Percentiles rank a stretch among this genome's conserved stretches.
Evolutionary conservation across 2,113 vertebrate genomes (phyloP).

Genomic region (Cyanoderma ruficeps): DNA sequence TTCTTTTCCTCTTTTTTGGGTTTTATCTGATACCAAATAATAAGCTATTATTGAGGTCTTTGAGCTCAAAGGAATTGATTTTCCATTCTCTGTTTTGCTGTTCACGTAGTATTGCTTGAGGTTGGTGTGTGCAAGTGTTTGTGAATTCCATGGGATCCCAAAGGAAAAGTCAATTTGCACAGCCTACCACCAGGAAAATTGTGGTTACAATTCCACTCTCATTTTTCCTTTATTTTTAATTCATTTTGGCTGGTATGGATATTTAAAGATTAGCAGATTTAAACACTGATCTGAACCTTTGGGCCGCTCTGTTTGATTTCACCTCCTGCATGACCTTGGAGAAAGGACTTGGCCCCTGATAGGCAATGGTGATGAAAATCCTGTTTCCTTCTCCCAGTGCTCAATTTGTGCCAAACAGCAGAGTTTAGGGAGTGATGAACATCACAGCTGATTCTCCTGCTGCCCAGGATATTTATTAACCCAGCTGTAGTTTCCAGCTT

Average conservation of each 20-base stretch:
- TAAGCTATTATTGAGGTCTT: background rate
- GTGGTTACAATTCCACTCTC: background rate
- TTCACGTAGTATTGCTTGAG: accelerated
- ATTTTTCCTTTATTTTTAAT: background rate
- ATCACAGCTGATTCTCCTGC: background rate
- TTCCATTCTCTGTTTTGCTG: background rate
- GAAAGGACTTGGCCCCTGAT: background rate
- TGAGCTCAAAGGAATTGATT: background rate
- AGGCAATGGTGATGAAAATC: background rate
- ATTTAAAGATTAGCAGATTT: background rate
- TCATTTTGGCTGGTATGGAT: background rate
- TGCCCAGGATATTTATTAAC: background rate
- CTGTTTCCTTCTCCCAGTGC: background rate
- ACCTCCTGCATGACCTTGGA: background rate
- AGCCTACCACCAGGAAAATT: background rate
- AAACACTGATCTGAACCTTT: background rate
- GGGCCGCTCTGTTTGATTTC: background rate
- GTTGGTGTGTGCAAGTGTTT: background rate
- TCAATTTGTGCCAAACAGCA: background rate
- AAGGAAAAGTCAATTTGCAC: background rate
- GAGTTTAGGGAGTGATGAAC: background rate
- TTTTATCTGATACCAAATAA: background rate
- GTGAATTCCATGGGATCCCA: background rate
- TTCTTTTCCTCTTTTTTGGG: background rate
- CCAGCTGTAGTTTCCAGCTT: background rate